phyloP scores from a whole-genome alignment of 2,888 invertebrate genomes.

The Pachymerium ferrugineum region DNA sequence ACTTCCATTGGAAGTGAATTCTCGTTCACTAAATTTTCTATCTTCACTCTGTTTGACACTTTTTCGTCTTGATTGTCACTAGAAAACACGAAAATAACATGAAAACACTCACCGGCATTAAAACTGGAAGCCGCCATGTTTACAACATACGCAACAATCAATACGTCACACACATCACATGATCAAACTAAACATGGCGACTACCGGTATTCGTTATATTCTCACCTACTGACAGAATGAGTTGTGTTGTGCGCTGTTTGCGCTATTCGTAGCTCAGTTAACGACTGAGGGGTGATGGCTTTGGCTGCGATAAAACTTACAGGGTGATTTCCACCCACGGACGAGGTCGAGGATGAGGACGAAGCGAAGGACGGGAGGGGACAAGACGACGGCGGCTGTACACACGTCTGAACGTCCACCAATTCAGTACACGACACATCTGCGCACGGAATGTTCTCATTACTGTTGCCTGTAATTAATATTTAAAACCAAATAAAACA shows the following conservation, averaged over 20 bases:
- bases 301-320: constrained; percentile 33
- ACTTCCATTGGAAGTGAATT: constrained; percentile 58
- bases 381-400: constrained; percentile 30
- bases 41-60: constrained; percentile 34
- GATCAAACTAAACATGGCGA: background rate
- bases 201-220: background rate
- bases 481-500: too few species aligned
- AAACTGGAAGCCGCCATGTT: background rate
- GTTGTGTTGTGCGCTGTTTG: constrained; percentile 31
- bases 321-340: constrained; percentile 29
- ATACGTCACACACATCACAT: background rate
- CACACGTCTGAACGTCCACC: background rate
- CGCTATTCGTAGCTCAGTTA: constrained; percentile 30
- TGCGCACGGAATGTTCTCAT: constrained; percentile 28
- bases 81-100: background rate
- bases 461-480: constrained; percentile 27
- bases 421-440: background rate
- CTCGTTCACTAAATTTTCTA: constrained; percentile 40
- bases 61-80: constrained; percentile 35
- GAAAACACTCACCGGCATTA: background rate
- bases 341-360: constrained; percentile 28
- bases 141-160: background rate
- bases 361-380: constrained; percentile 32
- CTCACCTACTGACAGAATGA: constrained; percentile 31
- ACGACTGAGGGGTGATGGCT: constrained; percentile 32